Percentiles rank a stretch among this genome's conserved stretches.
These are phyloP conservation scores for Acrobasis repandana DNA, from an alignment of 2,888 invertebrate genomes.

Conservation along the genomic window DNA sequence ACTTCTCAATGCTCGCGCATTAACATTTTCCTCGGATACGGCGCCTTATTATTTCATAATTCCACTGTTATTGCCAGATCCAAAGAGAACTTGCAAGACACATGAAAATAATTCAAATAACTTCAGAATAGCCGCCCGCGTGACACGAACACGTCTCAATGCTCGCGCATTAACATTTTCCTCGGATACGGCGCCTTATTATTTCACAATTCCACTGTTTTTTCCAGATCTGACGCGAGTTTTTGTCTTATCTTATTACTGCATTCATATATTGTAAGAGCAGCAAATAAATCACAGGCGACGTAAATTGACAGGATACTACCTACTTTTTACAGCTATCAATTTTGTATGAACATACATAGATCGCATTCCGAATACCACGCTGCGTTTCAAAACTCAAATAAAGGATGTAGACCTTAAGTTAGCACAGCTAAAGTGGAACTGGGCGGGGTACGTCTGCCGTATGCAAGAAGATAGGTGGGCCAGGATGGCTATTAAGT, in stretches of 20 bases:
- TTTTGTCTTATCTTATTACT: conserved; percentile 34
- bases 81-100: background rate
- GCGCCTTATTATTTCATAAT: too few relatives aligned
- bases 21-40: too few relatives aligned
- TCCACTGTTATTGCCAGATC: too few relatives aligned
- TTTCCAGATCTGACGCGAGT: conserved; percentile 34
- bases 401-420: too few relatives aligned
- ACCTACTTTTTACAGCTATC: background rate
- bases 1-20: too few relatives aligned
- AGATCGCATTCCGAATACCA: too few relatives aligned
- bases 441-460: too few relatives aligned
- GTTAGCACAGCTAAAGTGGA: too few relatives aligned
- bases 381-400: too few relatives aligned
- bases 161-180: conserved; percentile 26
- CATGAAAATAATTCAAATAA: conserved; percentile 3
- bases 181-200: conserved; percentile 30
- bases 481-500: too few relatives aligned
- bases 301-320: background rate
- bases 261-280: conserved; percentile 9
- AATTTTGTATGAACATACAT: background rate
- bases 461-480: too few relatives aligned
- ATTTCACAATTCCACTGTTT: conserved; percentile 39
- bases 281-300: conserved; percentile 6
- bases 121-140: conserved; percentile 28
- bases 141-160: conserved; percentile 31